phyloP scores from a whole-genome alignment of 2,797 vertebrate species.

The Parambassis ranga region DNA sequence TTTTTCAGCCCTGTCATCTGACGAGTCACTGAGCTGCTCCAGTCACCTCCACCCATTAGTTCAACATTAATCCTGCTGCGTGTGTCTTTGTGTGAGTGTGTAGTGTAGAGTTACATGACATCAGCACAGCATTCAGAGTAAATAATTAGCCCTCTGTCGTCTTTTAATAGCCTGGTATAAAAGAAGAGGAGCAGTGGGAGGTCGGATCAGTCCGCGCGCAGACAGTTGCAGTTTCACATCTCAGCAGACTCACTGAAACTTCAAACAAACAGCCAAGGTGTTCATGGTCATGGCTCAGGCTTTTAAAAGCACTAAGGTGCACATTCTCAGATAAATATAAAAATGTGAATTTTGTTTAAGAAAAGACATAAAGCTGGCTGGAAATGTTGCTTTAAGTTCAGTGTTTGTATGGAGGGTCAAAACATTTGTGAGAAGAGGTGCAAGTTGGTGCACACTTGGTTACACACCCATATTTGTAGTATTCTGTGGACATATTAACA shows the following conservation, averaged over 20 bases:
- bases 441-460: no score
- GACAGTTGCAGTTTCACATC: conserved; percentile 5
- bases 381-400: rapidly evolving
- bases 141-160: conserved; percentile 36
- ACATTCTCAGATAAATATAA: not conserved
- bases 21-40: conserved; percentile 1
- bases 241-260: not conserved
- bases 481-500: not conserved
- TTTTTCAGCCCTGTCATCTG: not conserved
- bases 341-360: rapidly evolving
- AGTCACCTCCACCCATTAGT: conserved; percentile 52
- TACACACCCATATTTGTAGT: not conserved
- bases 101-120: conserved; percentile 50
- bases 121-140: conserved; percentile 34
- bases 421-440: not conserved
- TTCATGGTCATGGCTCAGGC: not conserved
- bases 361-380: not conserved
- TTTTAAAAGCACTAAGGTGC: not conserved
- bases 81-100: conserved; percentile 11
- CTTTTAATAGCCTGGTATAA: conserved; percentile 68
- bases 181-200: conserved; percentile 33
- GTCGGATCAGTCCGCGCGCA: not conserved
- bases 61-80: conserved; percentile 42
- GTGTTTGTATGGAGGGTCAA: not conserved
- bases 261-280: not conserved